Conservation (phyloP, 2,113 vertebrate genomes). For the Neomonachus schauinslandi region DNA sequence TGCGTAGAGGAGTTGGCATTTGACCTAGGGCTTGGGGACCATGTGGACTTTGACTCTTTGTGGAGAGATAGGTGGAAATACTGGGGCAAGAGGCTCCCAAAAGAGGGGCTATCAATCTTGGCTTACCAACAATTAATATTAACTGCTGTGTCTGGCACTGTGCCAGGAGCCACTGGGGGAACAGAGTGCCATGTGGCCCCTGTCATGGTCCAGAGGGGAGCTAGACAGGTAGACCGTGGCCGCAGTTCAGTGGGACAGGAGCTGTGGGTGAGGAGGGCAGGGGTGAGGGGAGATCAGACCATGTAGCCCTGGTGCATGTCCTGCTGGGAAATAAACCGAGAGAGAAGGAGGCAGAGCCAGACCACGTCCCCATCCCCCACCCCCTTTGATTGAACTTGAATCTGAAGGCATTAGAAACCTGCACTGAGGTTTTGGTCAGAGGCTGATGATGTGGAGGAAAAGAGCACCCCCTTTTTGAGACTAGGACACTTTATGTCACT, state of each 20-base stretch:
- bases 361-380: accelerated
- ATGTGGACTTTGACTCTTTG: neutral
- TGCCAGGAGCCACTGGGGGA: neutral
- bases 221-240: neutral
- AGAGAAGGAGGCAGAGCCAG: neutral
- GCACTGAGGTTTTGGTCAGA: neutral
- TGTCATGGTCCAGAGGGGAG: neutral
- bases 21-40: neutral
- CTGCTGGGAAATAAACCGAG: neutral
- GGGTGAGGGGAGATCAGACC: neutral
- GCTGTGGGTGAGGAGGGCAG: neutral
- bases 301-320: neutral
- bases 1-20: neutral
- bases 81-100: neutral
- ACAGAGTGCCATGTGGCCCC: neutral
- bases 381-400: neutral
- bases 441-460: neutral
- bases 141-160: neutral
- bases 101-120: neutral
- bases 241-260: neutral
- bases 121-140: neutral
- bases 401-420: neutral
- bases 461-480: neutral
- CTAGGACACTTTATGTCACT: neutral
- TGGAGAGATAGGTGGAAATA: neutral